Conservation (phyloP, 2,113 vertebrate species). For the Phaethornis superciliosus region DNA sequence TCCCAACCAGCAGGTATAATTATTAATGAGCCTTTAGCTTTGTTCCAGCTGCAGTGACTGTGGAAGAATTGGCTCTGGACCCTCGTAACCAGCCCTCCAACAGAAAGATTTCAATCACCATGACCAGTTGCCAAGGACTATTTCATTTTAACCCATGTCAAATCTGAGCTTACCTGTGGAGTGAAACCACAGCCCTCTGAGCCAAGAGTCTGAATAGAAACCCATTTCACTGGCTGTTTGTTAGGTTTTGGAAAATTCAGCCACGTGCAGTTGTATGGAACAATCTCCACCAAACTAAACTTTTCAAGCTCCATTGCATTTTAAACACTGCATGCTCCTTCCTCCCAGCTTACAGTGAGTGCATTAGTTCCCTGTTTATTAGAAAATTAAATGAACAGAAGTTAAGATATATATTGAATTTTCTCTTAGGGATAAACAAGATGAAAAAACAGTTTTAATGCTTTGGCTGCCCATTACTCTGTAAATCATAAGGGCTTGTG, state of each 20-base stretch:
- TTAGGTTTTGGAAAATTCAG: conserved; percentile 57
- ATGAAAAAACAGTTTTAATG: background rate
- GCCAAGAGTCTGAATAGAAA: conserved; percentile 29
- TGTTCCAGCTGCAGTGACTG: conserved; percentile 31
- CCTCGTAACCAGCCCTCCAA: conserved; percentile 30
- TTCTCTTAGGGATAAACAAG: conserved; percentile 27
- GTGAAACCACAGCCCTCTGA: conserved; percentile 25
- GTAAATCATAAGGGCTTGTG: background rate
- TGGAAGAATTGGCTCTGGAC: conserved; percentile 44
- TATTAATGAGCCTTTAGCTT: background rate
- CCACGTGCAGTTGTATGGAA: background rate
- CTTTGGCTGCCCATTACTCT: background rate
- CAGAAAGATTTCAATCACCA: conserved; percentile 35
- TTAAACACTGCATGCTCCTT: conserved; percentile 30
- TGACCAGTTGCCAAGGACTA: background rate
- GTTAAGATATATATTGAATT: background rate
- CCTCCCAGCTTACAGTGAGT: background rate
- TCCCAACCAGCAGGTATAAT: background rate
- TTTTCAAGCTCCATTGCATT: conserved; percentile 21
- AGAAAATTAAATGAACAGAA: conserved; percentile 10
- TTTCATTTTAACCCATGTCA: conserved; percentile 47
- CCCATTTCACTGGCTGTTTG: conserved; percentile 57
- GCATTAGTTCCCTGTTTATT: conserved; percentile 33
- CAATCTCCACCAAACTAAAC: background rate
- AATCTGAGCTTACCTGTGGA: conserved; percentile 45